Conservation (phyloP, 2,888 invertebrate species). For the Agonopterix arenella region DNA sequence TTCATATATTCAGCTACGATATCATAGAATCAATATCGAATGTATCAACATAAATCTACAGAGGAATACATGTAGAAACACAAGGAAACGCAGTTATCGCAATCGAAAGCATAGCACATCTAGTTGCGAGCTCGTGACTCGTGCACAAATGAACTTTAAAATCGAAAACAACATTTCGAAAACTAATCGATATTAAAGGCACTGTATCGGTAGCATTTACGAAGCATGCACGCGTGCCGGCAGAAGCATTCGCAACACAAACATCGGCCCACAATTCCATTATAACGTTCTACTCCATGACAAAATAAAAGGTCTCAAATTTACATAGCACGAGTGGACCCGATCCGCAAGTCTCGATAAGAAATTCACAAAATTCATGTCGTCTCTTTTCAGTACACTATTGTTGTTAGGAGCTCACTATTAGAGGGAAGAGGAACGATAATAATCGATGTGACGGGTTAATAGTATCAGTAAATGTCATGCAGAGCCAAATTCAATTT, state of each 20-base stretch:
- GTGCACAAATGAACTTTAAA: slow-evolving; percentile 40
- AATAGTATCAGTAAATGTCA: slow-evolving; percentile 51
- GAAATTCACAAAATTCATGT: slow-evolving; percentile 34
- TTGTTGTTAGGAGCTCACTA: slow-evolving; percentile 13
- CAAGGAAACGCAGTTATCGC: slow-evolving; percentile 30
- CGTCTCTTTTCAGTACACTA: slow-evolving; percentile 42
- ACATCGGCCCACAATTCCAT: slow-evolving; percentile 44
- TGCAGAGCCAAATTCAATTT: slow-evolving; percentile 57
- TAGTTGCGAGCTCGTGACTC: slow-evolving; percentile 29
- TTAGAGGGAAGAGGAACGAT: slow-evolving; percentile 34
- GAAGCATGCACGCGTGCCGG: slow-evolving; percentile 38
- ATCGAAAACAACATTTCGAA: slow-evolving; percentile 32
- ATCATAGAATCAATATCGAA: slow-evolving; percentile 20
- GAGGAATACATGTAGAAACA: slow-evolving; percentile 24
- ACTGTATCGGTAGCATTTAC: slow-evolving; percentile 29
- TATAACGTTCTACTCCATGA: slow-evolving; percentile 45
- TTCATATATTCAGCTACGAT: slow-evolving; percentile 20
- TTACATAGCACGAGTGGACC: slow-evolving; percentile 56
- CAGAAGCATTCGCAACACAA: slow-evolving; percentile 42
- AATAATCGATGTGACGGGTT: slow-evolving; percentile 40
- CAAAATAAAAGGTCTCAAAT: slow-evolving; percentile 60
- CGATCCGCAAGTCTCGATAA: slow-evolving; percentile 27
- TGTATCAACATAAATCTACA: slow-evolving; percentile 23
- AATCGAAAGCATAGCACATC: slow-evolving; percentile 28
- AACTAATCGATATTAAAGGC: slow-evolving; percentile 44